A percentile compares a stretch with the other conserved stretches of the same genome.
These are phyloP conservation scores for Phasianus colchicus DNA, from an alignment of 2,113 vertebrate species.

Conservation along the genomic window DNA sequence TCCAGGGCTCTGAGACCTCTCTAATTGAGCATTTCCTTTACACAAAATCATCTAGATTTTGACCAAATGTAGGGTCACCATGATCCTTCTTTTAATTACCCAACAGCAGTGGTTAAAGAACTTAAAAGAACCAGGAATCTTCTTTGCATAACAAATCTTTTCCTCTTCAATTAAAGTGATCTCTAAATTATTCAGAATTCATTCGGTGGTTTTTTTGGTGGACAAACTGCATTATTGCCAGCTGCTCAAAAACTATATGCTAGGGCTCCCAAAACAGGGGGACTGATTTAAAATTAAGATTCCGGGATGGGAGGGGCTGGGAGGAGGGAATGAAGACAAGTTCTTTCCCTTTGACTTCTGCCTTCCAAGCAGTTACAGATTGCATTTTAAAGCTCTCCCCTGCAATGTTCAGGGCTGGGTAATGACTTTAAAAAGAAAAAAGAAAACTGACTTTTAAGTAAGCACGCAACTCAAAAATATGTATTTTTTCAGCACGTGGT, in stretches of 20 bases:
- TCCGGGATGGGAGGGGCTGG: background rate
- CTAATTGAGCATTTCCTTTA: conserved; percentile 50
- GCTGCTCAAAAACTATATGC: conserved; percentile 56
- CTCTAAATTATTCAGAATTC: conserved; percentile 53
- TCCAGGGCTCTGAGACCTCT: background rate
- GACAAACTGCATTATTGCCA: conserved; percentile 58
- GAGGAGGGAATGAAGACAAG: background rate
- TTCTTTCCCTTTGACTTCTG: conserved; percentile 13
- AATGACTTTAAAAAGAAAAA: background rate
- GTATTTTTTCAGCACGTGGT: background rate
- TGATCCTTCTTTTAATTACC: conserved; percentile 47
- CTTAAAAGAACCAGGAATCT: conserved; percentile 44
- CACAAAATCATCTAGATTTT: conserved; percentile 53
- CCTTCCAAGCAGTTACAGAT: background rate
- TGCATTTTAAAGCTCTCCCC: conserved; percentile 7
- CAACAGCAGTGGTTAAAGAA: conserved; percentile 19
- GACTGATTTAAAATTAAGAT: conserved; percentile 37
- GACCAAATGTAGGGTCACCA: conserved; percentile 49
- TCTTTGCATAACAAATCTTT: conserved; percentile 43
- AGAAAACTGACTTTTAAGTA: background rate
- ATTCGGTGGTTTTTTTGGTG: background rate
- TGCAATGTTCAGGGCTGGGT: background rate
- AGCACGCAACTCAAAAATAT: background rate
- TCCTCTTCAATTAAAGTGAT: conserved; percentile 50
- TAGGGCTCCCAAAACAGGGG: conserved; percentile 8